Base-by-base conservation (phyloP, 2,113 vertebrate genomes). In the Seriola quinqueradiata region DNA sequence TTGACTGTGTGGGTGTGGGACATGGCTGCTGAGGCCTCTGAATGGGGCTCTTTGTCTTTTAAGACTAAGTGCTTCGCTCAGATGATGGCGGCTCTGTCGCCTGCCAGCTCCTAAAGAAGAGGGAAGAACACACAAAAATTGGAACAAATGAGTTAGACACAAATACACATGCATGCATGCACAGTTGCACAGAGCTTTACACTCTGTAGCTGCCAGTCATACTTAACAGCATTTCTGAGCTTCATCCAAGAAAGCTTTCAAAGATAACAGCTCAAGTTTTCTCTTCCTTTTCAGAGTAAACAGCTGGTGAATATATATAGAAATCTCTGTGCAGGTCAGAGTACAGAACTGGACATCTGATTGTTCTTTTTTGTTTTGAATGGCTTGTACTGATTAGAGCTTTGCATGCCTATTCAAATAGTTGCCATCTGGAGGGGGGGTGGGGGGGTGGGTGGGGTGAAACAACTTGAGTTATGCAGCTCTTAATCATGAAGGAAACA, bases 41-140 rank as follows among this genome's bases (percentile, higher is more conserved):
- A 93, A 92, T 87, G 84, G 76, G 73, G 69, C 61, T 90, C 91
- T 90, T 93, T 93, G 92, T 91, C 70, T 79, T 83, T 40, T 8
- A 52, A 87, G 72, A 59, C 81, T 28, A 28, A 67, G 83, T 67
- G 34, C 88, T 70, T 16, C 44, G 3, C 59, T 59, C 52, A 75
- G 88, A 87, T 68, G 80, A 90, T 57, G 81, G 12, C 13, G 5
- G 79, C 69, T 55, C 66, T 28, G 79, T 84, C 52, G 40, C 77
- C 75, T 61, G 28, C 78, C 70, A 84, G 75, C 75, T 66, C 52
- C 65, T 80, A 52, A 34, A 28, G 65, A 71, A 34, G 63, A 34
- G 48, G 28, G 44, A 78, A 84, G 83, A 79, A 57, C 14, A 58
- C 13, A 48, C 3, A 48, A 67, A 72, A 85, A 69, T 12, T 34